These are phyloP conservation scores for Nymphicus hollandicus DNA, from an alignment of 2,113 vertebrate species.

Conservation along the genomic window DNA sequence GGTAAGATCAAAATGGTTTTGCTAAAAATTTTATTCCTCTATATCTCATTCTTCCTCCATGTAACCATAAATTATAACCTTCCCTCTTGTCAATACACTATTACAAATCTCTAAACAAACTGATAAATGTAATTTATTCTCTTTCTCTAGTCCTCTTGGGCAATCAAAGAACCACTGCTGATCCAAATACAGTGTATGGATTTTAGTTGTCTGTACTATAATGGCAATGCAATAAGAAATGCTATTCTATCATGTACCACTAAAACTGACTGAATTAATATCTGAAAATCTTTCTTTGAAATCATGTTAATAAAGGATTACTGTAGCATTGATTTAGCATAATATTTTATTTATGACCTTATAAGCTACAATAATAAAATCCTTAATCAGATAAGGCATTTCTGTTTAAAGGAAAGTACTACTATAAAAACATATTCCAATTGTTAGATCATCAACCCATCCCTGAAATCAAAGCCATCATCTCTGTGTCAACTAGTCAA, in stretches of 20 bases:
- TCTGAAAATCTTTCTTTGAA: conserved; percentile 31
- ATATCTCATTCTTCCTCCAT: not conserved
- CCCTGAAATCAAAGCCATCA: not conserved
- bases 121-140: not conserved
- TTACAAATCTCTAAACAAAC: not conserved
- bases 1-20: not conserved
- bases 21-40: not conserved
- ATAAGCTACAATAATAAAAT: not conserved
- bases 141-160: not conserved
- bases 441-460: not conserved
- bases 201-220: not conserved
- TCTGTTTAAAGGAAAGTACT: not conserved
- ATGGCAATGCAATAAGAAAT: not conserved
- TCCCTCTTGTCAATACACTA: not conserved
- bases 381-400: not conserved
- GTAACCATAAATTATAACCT: not conserved
- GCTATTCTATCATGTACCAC: not conserved
- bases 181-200: not conserved
- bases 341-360: conserved; percentile 29
- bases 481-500: not conserved
- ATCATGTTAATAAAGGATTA: conserved; percentile 7
- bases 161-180: not conserved
- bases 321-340: not conserved
- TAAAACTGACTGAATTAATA: conserved; percentile 4
- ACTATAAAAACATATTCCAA: not conserved